phyloP scores from a whole-genome alignment of 1,140 invertebrate genomes.

The Rhopalosiphum maidis region DNA sequence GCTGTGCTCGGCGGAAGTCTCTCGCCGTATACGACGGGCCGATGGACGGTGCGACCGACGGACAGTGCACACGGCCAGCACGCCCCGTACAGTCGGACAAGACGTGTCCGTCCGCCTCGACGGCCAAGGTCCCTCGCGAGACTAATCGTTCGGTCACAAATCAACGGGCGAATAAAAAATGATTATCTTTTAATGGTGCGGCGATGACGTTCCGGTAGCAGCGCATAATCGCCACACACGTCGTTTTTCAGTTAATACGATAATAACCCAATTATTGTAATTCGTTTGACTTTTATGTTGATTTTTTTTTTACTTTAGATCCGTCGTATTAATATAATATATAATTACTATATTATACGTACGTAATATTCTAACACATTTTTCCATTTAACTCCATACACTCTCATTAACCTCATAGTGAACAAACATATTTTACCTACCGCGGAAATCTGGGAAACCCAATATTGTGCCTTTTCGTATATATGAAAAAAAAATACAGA shows the following conservation, averaged over 20 bases:
- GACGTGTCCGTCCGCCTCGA: neutral
- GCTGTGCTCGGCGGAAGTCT: neutral
- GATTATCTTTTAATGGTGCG: neutral
- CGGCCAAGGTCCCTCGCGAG: neutral
- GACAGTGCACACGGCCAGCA: too few species aligned
- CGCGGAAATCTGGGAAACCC: too few species aligned
- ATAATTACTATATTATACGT: neutral
- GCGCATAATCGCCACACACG: neutral
- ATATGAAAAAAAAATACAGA: too few species aligned
- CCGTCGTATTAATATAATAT: neutral
- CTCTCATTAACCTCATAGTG: neutral
- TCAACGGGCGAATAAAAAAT: neutral
- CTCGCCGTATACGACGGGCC: neutral
- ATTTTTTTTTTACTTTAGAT: neutral
- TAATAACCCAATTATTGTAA: neutral
- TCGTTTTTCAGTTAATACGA: neutral
- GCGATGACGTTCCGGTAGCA: neutral
- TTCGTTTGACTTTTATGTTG: neutral
- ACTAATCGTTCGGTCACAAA: neutral
- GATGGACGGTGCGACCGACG: too few species aligned
- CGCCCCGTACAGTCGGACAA: neutral
- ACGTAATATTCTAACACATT: neutral
- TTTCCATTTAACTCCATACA: neutral
- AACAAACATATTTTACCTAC: neutral
- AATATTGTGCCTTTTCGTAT: too few species aligned